Base-by-base conservation (phyloP, 2,888 invertebrate species). In the Augochlorella aurata region DNA sequence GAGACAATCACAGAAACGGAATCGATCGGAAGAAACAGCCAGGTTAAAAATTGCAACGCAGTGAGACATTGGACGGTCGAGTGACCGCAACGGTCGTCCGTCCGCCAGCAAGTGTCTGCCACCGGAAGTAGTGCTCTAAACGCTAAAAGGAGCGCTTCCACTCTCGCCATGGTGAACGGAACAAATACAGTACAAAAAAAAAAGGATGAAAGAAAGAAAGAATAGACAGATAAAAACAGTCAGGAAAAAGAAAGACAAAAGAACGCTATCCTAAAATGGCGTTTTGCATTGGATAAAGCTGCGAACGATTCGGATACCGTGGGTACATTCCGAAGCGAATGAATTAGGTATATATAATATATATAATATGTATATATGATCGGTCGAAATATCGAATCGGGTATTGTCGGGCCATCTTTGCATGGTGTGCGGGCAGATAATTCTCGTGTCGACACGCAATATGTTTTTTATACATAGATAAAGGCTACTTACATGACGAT, bases 401-500 rank as follows among this genome's bases (percentile, higher is more conserved):
- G 65, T 16, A 68, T 38, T 38, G 38, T 73, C 71, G 72, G 80
- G 82, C 75, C 49, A 73, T 77, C 29, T 66, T 74, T 80, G 74
- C 65, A 76, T 58, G 79, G 76, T 80, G 81, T 83, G 68, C 68
- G 67, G 70, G 61, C 12, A 44, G 0, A 12, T n/a, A 16, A 58
- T 44, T 47, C 77, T 78, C 83, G 79, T 85, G 82, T 87, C 65
- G 69, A 75, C 78, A 86, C 81, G 78, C 63, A 63, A 38, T 67
- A 84, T 84, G 79, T 87, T 3, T 38, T 38, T 38, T 38, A 74
- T 81, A 88, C 74, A 83, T 84, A 88, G 73, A 85, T 82, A 84
- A 77, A 82, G 76, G 74, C 83, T 89, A 89, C 90, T 88, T 88
- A 87, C 87, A 88, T 91, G 88, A 89, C 84, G 83, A 92, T 93